phyloP scores from a whole-genome alignment of 1,140 invertebrate genomes.

The Brachionus manjavacas region DNA sequence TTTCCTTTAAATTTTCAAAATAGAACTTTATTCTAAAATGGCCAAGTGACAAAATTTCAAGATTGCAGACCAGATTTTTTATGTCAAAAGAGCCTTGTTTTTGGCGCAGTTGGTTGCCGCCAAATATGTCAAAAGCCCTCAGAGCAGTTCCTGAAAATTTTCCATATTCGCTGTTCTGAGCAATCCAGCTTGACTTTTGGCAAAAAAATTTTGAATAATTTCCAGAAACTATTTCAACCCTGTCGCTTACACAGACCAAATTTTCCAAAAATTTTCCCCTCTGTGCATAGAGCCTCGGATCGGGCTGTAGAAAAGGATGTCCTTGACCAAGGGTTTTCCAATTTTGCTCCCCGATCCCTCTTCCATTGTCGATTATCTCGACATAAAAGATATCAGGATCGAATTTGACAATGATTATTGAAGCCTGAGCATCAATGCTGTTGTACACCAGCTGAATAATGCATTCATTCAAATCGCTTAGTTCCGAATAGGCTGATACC shows the following conservation, averaged over 20 bases:
- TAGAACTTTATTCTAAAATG: not conserved
- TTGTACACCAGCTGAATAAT: not conserved
- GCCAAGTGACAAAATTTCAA: not conserved
- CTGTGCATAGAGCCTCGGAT: not conserved
- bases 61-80: not conserved
- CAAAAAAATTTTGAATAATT: not conserved
- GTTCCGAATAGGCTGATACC: not conserved
- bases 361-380: not conserved
- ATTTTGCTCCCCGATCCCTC: not conserved
- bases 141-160: not conserved
- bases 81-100: not conserved
- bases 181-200: not conserved
- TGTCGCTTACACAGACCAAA: not conserved
- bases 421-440: not conserved
- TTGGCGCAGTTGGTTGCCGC: not conserved
- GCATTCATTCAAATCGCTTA: not conserved
- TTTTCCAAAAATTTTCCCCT: not conserved
- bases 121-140: conserved; percentile 4
- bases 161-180: not conserved
- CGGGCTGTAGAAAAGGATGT: not conserved
- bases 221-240: not conserved
- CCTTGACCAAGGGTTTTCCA: not conserved
- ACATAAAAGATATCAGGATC: not conserved
- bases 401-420: not conserved
- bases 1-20: not conserved